Evolutionary conservation across 23 tunicate species (phyloP).

Genomic region (Styela clava): DNA sequence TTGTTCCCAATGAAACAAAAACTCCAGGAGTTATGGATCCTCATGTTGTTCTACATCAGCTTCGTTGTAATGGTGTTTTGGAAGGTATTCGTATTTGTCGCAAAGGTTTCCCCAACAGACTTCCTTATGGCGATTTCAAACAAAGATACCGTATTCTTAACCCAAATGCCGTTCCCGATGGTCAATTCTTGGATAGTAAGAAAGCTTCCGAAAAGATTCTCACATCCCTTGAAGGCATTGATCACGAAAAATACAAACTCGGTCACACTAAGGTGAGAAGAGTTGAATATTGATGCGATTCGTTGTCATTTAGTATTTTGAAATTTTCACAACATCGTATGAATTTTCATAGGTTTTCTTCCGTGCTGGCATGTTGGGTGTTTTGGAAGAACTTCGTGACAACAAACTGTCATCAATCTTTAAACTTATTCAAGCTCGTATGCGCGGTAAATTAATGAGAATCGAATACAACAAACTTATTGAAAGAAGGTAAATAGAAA

Average conservation of each 20-base stretch:
- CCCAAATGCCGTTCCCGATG: slow-evolving; percentile 91
- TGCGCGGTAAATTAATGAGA: slow-evolving; percentile 85
- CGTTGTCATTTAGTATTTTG: not conserved
- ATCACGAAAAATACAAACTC: slow-evolving; percentile 78
- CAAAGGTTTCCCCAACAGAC: slow-evolving; percentile 97
- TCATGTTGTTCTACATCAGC: slow-evolving; percentile 93
- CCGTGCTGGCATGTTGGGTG: slow-evolving; percentile 96
- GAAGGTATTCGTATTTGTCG: slow-evolving; percentile 99
- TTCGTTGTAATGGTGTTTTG: slow-evolving; percentile 99
- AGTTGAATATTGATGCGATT: not conserved
- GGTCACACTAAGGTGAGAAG: slow-evolving; percentile 90
- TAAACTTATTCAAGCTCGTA: slow-evolving; percentile 73
- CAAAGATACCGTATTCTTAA: slow-evolving; percentile 94
- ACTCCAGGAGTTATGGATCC: slow-evolving; percentile 86
- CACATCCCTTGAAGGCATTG: slow-evolving; percentile 69
- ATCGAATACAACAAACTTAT: slow-evolving; percentile 90
- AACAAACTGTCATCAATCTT: slow-evolving; percentile 76
- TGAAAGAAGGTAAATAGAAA: slow-evolving; percentile 61
- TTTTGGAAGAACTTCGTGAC: slow-evolving; percentile 94
- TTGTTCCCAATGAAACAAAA: slow-evolving; percentile 96
- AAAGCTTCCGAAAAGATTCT: slow-evolving; percentile 92
- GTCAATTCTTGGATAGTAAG: slow-evolving; percentile 96
- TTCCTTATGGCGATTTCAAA: slow-evolving; percentile 94
- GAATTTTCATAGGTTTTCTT: slow-evolving; percentile 66
- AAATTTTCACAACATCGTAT: not conserved